Conservation (phyloP, 2,797 vertebrate species). For the Rousettus madagascariensis region DNA sequence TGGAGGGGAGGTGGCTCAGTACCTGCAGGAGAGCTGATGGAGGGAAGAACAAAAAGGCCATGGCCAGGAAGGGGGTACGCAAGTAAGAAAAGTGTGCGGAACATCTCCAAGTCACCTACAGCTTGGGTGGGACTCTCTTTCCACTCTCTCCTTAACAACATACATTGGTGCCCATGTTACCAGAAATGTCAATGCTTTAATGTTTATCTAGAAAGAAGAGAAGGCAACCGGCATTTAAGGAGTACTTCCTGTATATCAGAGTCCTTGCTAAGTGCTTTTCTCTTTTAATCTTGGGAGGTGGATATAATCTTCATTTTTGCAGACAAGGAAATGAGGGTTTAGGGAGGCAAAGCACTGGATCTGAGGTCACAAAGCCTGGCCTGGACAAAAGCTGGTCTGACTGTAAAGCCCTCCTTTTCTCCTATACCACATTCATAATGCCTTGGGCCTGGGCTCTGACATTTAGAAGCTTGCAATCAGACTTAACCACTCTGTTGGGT, state of each 20-base stretch:
- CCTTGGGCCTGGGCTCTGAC: not conserved
- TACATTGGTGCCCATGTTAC: not conserved
- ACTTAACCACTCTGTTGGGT: slow-evolving; percentile 56
- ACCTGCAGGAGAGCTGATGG: not conserved
- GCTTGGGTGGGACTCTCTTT: not conserved
- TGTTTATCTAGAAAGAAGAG: not conserved
- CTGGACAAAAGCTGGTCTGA: slow-evolving; percentile 25
- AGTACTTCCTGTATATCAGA: not conserved
- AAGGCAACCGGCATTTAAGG: not conserved
- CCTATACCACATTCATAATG: slow-evolving; percentile 5
- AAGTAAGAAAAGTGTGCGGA: not conserved
- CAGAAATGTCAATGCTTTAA: not conserved
- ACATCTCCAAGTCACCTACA: not conserved
- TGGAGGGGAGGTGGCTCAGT: not conserved
- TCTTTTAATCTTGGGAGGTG: slow-evolving; percentile 23
- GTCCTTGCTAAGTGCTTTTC: not conserved
- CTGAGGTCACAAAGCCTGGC: not conserved
- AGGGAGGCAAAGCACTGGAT: not conserved
- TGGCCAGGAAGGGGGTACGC: not conserved
- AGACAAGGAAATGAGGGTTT: slow-evolving; percentile 54
- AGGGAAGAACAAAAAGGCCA: not conserved
- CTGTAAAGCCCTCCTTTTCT: not conserved
- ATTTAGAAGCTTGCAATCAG: slow-evolving; percentile 65
- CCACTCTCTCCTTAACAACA: not conserved
- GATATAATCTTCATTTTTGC: slow-evolving; percentile 30